Percentiles rank a stretch among this genome's conserved stretches.
phyloP scores from a whole-genome alignment of 2,113 vertebrate genomes.

The Trinectes maculatus region DNA sequence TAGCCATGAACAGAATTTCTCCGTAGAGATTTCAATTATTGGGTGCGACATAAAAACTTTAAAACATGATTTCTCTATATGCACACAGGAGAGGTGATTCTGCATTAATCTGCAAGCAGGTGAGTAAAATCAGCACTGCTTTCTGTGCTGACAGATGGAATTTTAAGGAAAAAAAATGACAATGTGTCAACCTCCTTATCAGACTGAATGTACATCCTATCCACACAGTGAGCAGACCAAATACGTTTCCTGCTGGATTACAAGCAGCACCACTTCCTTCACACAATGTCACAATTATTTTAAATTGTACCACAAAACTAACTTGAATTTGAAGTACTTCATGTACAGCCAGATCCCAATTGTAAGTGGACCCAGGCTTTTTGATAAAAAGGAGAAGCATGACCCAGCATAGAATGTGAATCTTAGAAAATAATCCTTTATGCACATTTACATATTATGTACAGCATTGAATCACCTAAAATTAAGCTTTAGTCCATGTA shows the following conservation, averaged over 20 bases:
- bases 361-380: slow-evolving; percentile 10
- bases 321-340: slow-evolving; percentile 1
- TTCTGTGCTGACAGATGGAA: no score
- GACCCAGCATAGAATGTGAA: slow-evolving; percentile 10
- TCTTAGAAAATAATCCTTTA: not conserved
- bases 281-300: not conserved
- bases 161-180: no score
- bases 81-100: no score
- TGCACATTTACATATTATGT: slow-evolving; percentile 66
- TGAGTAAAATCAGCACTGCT: no score
- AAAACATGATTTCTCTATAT: no score
- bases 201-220: no score
- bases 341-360: not conserved
- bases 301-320: not conserved
- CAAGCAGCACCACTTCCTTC: slow-evolving; percentile 21
- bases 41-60: no score
- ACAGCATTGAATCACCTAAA: slow-evolving; percentile 32
- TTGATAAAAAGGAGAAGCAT: slow-evolving; percentile 2
- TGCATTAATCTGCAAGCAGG: no score
- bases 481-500: slow-evolving; percentile 19
- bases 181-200: no score
- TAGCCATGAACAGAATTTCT: no score
- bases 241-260: not conserved
- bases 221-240: not conserved
- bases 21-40: no score